These are phyloP conservation scores for Austrofundulus limnaeus DNA, from an alignment of 2,113 vertebrate genomes.

Conservation along the genomic window DNA sequence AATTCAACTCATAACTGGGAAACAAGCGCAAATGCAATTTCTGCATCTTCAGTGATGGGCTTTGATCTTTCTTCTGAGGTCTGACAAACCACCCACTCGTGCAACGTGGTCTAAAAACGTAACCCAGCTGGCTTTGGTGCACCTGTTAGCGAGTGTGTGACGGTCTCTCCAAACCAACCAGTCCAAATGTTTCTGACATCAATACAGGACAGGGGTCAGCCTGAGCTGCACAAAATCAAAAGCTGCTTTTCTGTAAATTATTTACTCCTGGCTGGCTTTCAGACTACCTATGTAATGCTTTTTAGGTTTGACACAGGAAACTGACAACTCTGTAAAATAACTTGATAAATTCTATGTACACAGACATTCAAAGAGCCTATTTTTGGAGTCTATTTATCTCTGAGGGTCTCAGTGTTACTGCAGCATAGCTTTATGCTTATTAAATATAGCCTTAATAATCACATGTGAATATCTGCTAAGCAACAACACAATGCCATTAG, in stretches of 20 bases:
- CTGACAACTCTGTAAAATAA: no score
- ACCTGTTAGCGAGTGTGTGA: slow-evolving; percentile 22
- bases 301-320: no score
- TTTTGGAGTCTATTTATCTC: neutral
- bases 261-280: no score
- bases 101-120: slow-evolving; percentile 29
- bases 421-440: neutral
- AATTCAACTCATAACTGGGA: neutral
- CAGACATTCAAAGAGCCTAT: neutral
- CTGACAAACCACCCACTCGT: slow-evolving; percentile 27
- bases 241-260: no score
- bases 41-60: slow-evolving; percentile 4
- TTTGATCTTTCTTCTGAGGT: slow-evolving; percentile 22
- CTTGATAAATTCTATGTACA: no score
- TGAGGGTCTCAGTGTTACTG: neutral
- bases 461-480: neutral
- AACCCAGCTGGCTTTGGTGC: slow-evolving; percentile 36
- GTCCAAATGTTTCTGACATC: slow-evolving; percentile 12
- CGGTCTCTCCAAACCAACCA: neutral
- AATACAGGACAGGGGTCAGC: slow-evolving; percentile 6
- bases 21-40: slow-evolving; percentile 8
- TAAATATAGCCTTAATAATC: neutral
- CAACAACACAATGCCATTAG: slow-evolving; percentile 9
- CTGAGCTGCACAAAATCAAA: neutral
- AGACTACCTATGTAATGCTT: no score